These are phyloP conservation scores for Equus przewalskii DNA, from an alignment of 2,113 vertebrate species.

Conservation along the genomic window DNA sequence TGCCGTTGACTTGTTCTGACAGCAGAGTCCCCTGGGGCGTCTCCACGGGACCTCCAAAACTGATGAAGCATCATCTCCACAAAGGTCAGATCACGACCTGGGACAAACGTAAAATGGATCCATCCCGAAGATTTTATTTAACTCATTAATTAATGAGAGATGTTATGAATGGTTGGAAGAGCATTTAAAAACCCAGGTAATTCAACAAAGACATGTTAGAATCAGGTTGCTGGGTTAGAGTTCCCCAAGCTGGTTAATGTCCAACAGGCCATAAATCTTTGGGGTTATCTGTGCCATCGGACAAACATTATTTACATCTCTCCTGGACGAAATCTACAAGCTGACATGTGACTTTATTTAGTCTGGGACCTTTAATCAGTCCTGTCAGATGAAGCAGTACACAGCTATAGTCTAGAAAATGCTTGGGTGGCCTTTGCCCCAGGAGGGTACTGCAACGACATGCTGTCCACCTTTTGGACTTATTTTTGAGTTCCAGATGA, in stretches of 20 bases:
- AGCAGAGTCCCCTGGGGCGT: rapidly evolving
- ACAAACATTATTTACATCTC: neutral
- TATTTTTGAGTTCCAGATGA: neutral
- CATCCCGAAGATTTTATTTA: neutral
- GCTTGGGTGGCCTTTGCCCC: neutral
- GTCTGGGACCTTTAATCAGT: neutral
- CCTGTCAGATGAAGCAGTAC: neutral
- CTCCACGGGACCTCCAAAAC: neutral
- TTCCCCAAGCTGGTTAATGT: neutral
- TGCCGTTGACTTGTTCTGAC: neutral
- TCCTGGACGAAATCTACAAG: neutral
- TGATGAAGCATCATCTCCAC: neutral
- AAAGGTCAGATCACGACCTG: neutral
- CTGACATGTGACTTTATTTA: neutral
- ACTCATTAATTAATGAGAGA: neutral
- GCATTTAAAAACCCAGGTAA: neutral
- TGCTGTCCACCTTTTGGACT: neutral
- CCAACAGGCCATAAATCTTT: neutral
- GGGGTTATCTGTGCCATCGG: neutral
- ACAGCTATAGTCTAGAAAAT: neutral
- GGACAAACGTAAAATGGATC: neutral
- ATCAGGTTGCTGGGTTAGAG: neutral
- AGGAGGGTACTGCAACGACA: neutral
- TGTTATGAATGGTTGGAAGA: neutral
- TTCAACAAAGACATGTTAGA: constrained; percentile 39